Conservation (phyloP, 2,797 vertebrate genomes). For the Hydrocynus forskahlii region DNA sequence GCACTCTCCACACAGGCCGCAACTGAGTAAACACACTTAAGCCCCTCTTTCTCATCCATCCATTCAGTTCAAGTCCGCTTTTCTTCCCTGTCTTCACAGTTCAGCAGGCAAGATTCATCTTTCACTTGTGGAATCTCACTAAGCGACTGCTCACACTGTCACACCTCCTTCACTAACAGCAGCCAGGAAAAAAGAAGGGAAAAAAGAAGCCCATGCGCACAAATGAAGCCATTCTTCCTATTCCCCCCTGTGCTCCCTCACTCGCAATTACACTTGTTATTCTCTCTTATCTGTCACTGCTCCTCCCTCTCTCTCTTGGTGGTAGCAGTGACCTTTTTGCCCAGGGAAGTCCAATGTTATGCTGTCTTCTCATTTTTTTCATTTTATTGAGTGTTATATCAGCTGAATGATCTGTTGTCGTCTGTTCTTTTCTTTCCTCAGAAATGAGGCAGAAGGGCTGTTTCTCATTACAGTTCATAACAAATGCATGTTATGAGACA, state of each 20-base stretch:
- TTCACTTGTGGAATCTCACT: conserved; percentile 51
- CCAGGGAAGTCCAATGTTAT: background rate
- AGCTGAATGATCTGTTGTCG: background rate
- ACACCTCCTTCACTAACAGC: conserved; percentile 11
- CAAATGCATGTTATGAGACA: no score
- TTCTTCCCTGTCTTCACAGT: conserved; percentile 44
- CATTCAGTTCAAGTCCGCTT: conserved; percentile 45
- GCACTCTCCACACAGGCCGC: conserved; percentile 22
- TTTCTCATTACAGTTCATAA: no score
- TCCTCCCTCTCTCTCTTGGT: background rate
- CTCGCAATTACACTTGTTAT: background rate
- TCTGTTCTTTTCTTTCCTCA: background rate
- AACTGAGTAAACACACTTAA: conserved; percentile 43
- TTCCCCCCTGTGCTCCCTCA: background rate
- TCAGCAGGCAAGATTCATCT: conserved; percentile 49
- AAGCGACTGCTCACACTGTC: conserved; percentile 27
- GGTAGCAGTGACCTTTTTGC: conserved; percentile 10
- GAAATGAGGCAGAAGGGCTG: background rate
- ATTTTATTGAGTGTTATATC: background rate
- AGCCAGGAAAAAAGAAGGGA: background rate
- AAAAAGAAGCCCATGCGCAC: background rate
- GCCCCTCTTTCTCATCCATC: conserved; percentile 30
- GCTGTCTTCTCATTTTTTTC: background rate
- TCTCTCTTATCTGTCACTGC: background rate
- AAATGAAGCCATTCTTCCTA: background rate